phyloP scores from a whole-genome alignment of 2,113 vertebrate species.

The Tauraco erythrolophus region DNA sequence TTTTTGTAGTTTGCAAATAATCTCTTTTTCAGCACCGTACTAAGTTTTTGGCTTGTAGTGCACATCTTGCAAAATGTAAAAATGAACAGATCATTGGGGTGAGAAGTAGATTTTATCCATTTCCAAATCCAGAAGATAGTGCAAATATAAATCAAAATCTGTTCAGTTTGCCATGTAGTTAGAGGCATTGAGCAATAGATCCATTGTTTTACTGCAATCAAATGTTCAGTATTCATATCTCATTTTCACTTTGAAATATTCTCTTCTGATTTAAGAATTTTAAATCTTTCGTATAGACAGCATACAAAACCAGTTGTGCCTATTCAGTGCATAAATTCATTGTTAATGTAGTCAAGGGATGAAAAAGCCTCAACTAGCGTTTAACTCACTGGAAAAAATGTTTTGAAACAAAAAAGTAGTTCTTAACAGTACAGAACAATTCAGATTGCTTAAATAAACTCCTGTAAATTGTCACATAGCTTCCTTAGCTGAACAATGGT shows the following conservation, averaged over 20 bases:
- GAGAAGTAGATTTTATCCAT: background rate
- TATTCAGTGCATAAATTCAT: background rate
- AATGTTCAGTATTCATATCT: background rate
- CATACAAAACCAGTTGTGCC: background rate
- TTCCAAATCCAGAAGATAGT: background rate
- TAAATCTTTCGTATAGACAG: background rate
- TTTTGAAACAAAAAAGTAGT: background rate
- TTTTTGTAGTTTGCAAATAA: background rate
- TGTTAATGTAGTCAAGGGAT: background rate
- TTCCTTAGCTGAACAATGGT: background rate
- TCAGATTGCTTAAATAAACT: background rate
- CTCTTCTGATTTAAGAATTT: background rate
- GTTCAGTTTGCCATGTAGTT: background rate
- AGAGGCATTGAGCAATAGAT: background rate
- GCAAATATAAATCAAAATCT: background rate
- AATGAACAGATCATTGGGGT: background rate
- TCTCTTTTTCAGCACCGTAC: background rate
- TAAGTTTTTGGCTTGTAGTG: background rate
- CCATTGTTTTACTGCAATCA: background rate
- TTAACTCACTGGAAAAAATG: background rate
- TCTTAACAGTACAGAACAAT: background rate
- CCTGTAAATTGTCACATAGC: background rate
- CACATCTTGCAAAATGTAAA: background rate
- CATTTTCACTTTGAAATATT: background rate
- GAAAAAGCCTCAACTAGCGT: background rate